Evolutionary conservation across 2,113 vertebrate species (phyloP).

Genomic region (Plestiodon gilberti): DNA sequence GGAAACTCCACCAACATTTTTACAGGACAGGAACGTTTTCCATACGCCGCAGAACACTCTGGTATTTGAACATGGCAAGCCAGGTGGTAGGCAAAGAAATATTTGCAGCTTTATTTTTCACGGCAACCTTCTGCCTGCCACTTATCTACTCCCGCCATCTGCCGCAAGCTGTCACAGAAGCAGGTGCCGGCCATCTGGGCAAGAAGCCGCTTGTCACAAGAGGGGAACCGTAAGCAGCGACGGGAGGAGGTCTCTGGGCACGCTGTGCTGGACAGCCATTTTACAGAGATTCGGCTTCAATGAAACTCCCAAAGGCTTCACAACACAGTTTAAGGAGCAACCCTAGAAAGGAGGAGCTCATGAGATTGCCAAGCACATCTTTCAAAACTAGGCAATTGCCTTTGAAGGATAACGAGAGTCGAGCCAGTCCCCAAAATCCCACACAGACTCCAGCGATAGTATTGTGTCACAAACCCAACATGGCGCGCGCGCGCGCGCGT

Average conservation of each 20-base stretch:
- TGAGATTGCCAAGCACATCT: neutral
- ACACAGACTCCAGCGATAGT: neutral
- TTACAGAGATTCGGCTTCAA: neutral
- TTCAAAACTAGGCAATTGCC: neutral
- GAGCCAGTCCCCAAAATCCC: neutral
- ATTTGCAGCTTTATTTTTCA: accelerated
- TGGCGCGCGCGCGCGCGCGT: neutral
- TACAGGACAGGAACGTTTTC: neutral
- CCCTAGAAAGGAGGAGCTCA: neutral
- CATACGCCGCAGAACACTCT: neutral
- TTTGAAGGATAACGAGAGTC: neutral
- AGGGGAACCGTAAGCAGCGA: too few relatives aligned
- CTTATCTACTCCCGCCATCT: neutral
- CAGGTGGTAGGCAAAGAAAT: accelerated
- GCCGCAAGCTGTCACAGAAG: accelerated
- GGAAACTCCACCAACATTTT: too few relatives aligned
- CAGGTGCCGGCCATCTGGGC: neutral
- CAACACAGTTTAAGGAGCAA: neutral
- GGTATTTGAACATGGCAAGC: neutral
- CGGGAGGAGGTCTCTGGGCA: neutral
- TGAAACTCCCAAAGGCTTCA: neutral
- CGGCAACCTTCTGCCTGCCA: neutral
- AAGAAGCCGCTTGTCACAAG: neutral
- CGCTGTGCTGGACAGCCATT: too few relatives aligned
- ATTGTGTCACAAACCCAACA: neutral